Evolutionary conservation across 2,113 vertebrate species (phyloP), one percentile per base, ranked within the genome.

Genomic region (Vanacampus margaritifer): DNA sequence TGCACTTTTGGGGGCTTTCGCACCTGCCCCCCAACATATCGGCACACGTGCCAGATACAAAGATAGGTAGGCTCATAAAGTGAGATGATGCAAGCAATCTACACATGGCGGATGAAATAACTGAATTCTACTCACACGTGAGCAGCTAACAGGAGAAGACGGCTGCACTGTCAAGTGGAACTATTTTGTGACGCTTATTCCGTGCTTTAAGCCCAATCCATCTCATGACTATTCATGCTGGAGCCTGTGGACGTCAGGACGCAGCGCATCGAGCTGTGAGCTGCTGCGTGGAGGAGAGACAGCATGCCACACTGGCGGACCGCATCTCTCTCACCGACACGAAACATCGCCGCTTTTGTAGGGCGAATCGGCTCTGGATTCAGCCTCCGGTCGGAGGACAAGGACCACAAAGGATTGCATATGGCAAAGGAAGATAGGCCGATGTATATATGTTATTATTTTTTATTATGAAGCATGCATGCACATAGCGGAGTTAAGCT

Each of bases 171-270:
- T 69, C 46, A 16, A 67, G 73, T 67, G 75, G 37, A 79, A 73
- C 60, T 17, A 57, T 64, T 50, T 54, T 39, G n/a, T 63, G 32
- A 46, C 72, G 72, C 76, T 80, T 84, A 63, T 87, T 75, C 68
- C 26, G 75, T 64, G 75, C 81, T 66, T 10, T 62, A 54, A 72
- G 59, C 41, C 69, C 63, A 66, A 64, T 58, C 61, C 69, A 36
- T 69, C 69, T 67, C 64, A 43, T 92, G 86, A 86, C 89, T 90
- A 92, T 91, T 89, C 86, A 91, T 91, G 89, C 84, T 58, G 56
- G 79, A 69, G 83, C 73, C 80, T 81, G 72, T 36, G 5, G 72
- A 88, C 89, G 87, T 90, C 81, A 89, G 81, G 83, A 84, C 84
- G 81, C 83, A 81, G 84, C 71, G 69, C 74, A 72, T 84, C 75